Evolutionary conservation across 2,797 vertebrate species (phyloP), one percentile per base, ranked within the genome.

Genomic region (Micromesistius poutassou): DNA sequence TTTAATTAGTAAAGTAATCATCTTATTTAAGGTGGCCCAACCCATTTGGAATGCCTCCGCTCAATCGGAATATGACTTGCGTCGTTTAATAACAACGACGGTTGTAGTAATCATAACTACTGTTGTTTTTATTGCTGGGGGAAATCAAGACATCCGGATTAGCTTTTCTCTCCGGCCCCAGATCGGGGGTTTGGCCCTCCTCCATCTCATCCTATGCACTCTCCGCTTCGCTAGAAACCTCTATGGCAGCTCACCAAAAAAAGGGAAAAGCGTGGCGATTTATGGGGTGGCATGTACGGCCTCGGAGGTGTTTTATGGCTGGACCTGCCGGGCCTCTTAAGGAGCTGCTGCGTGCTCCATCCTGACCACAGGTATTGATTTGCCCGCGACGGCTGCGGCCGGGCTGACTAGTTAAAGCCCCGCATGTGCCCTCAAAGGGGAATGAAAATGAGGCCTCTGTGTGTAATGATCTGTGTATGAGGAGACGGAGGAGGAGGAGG

Each of bases 401-500:
- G 89, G 88, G 87, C 87, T 81, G 90, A 89, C 91, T 91, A 92
- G 90, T 92, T 93, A 93, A 93, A 93, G 88, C 89, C 87, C 86
- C 85, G 89, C 82, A 70, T 91, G 88, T 86, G 87, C 88, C 89
- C 89, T 91, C 87, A 76, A 89, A 83, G 88, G 90, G 87, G 93
- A 91, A 94, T 93, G 93, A 93, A 93, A 94, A 94, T 90, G 89
- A 92, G 90, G 89, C 91, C 91, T 93, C 87, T 87, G 92, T 93
- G 93, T 93, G 91, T 94, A 95, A 94, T 94, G 93, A 95, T 93
- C 90, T 94, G 93, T 93, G 92, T 90, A 91, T 91, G 91, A 91
- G 90, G 84, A 88, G 80, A 82, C 84, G 62, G 74, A 81, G 82
- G 22, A 68, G 87, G 89, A 93, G 83, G 89, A 13, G 55, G 81